These are phyloP conservation scores for Tipula vernalis DNA, from an alignment of 2,888 invertebrate species.

Conservation along the genomic window DNA sequence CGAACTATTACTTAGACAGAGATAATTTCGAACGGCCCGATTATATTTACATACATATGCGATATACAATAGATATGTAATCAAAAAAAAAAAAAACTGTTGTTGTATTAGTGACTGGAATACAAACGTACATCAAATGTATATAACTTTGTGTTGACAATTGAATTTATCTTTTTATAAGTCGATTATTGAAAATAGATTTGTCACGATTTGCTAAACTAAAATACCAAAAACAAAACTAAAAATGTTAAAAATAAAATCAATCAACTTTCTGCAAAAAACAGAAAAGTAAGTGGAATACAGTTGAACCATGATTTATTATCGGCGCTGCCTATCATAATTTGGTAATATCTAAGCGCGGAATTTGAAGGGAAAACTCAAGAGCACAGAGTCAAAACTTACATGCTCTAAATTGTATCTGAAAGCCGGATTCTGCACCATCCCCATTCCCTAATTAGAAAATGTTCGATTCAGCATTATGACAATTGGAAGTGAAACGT, in stretches of 20 bases:
- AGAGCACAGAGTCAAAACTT: too few species aligned
- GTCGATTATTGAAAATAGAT: conserved; percentile 4
- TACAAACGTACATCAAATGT: neutral
- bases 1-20: neutral
- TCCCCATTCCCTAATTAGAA: too few species aligned
- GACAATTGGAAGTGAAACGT: too few species aligned
- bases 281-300: neutral
- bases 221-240: neutral
- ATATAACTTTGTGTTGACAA: neutral
- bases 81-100: neutral
- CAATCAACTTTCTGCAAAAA: neutral
- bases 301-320: neutral
- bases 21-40: neutral
- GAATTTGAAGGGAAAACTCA: too few species aligned
- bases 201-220: neutral
- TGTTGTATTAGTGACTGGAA: neutral
- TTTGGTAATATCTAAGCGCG: too few species aligned
- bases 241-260: neutral
- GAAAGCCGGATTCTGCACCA: too few species aligned
- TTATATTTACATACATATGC: neutral
- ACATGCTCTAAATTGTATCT: too few species aligned
- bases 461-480: too few species aligned
- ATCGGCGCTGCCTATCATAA: too few species aligned
- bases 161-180: neutral
- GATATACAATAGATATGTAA: neutral